Base-by-base conservation (phyloP, 1,140 invertebrate species). In the Uloborus diversus region DNA sequence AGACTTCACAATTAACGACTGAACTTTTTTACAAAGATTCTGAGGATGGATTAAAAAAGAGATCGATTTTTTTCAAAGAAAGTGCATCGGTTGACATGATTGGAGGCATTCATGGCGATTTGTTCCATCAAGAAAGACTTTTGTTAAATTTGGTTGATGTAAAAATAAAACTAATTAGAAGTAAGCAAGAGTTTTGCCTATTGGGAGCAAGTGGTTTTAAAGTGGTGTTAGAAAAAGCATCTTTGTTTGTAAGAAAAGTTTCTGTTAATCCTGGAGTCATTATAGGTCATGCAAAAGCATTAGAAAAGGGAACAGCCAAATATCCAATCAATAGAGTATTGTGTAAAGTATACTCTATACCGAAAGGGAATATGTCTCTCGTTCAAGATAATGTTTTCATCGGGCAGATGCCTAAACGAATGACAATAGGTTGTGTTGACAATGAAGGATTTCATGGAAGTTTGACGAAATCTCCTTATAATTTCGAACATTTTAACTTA, bases 361-460 rank as follows among this genome's bases (percentile, higher is more conserved):
- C 57, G 7, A 7, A 4, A 9, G 14, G 13, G n/a, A 27, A 27
- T n/a, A 25, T 30, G 30, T 27, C 5, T 28, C 14, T 27, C 28
- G 4, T 61, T 33, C 25, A 61, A 25, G 66, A 71, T 2, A 66
- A 65, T 53, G 13, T 79, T 47, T 66, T 70, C 13, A 59, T 9
- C n/a, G 65, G 65, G 59, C 4, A 53, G 7, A 28, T 61, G 9
- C 42, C 56, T n/a, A 28, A 62, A 14, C 17, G 37, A 28, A 14
- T 61, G 9, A 9, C 47, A 20, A 37, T 70, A 28, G 42, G 14
- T 3, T 62, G 57, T 9, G 5, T 70, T 25, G 33, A 70, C 14
- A 25, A 61, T 27, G 4, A 61, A 5, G 4, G 5, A 5, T 61
- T 61, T 13, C 13, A 51, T 20, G 49, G 49, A 51, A 51, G 20